These are phyloP conservation scores for Geophilus truncorum DNA, from an alignment of 2,888 invertebrate species.

Conservation along the genomic window DNA sequence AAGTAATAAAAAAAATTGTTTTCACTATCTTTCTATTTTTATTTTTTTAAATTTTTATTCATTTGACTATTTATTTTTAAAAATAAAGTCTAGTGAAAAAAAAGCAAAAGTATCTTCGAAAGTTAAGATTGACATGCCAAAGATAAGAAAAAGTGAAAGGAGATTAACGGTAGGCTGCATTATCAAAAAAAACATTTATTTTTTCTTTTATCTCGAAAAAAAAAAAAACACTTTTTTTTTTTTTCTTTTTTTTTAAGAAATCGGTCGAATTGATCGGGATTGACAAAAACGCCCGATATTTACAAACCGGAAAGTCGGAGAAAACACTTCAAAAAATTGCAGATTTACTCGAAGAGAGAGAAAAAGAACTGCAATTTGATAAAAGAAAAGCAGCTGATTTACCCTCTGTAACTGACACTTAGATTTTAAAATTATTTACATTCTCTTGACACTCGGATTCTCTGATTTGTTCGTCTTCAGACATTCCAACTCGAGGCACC, in stretches of 20 bases:
- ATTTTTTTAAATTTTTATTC: too few relatives aligned
- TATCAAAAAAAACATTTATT: neutral
- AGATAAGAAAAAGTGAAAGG: neutral
- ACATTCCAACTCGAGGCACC: neutral
- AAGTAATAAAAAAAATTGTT: neutral
- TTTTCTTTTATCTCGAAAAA: neutral
- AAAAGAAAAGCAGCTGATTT: neutral
- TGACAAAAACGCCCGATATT: neutral
- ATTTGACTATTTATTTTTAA: neutral
- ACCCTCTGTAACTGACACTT: neutral
- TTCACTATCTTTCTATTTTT: neutral
- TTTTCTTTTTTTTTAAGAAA: neutral
- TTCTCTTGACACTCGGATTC: too few relatives aligned
- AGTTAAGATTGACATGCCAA: neutral
- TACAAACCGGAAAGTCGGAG: neutral
- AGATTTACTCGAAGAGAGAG: neutral
- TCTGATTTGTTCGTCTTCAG: neutral
- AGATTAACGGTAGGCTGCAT: neutral
- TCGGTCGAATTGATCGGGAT: neutral
- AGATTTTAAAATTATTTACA: too few relatives aligned
- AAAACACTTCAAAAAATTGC: neutral
- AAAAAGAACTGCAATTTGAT: conserved; percentile 9
- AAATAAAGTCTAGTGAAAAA: neutral
- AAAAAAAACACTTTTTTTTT: too few relatives aligned
- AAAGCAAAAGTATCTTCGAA: neutral